Evolutionary conservation across 2,888 invertebrate species (phyloP).

Genomic region (Tachystola acroxantha): DNA sequence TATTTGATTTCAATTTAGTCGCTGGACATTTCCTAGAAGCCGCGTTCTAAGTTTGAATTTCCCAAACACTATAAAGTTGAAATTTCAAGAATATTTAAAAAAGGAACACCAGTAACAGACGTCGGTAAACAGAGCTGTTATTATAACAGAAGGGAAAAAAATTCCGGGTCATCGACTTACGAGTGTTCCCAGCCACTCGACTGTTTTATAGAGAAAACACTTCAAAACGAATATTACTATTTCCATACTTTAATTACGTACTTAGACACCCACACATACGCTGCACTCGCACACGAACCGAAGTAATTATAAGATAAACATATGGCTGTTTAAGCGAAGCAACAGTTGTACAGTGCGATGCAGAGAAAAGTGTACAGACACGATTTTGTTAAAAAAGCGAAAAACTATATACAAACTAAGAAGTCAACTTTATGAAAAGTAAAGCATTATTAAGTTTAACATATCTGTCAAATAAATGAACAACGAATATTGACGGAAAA

Average conservation of each 20-base stretch:
- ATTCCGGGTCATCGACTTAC: constrained; percentile 55
- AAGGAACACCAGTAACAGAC: constrained; percentile 46
- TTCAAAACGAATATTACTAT: constrained; percentile 76
- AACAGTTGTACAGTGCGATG: constrained; percentile 39
- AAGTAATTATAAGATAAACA: constrained; percentile 65
- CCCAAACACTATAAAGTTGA: constrained; percentile 12
- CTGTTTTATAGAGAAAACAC: constrained; percentile 75
- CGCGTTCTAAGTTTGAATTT: constrained; percentile 16
- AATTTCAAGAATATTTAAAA: constrained; percentile 25
- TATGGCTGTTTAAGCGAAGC: constrained; percentile 56
- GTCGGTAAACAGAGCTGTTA: constrained; percentile 62
- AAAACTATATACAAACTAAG: too few species aligned
- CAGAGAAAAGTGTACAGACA: too few species aligned
- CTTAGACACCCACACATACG: constrained; percentile 54
- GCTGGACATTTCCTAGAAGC: constrained; percentile 36
- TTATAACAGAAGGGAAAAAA: constrained; percentile 61
- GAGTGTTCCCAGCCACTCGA: constrained; percentile 71
- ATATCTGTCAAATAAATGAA: too few species aligned
- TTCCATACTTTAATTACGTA: constrained; percentile 74
- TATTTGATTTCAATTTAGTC: too few species aligned
- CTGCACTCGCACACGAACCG: constrained; percentile 31
- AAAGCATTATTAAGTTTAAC: too few species aligned
- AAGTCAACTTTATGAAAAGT: too few species aligned
- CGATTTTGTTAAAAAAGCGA: too few species aligned
- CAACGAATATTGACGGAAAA: too few species aligned